Conservation (phyloP, 2,797 vertebrate genomes). For the Fistularia commersonii region DNA sequence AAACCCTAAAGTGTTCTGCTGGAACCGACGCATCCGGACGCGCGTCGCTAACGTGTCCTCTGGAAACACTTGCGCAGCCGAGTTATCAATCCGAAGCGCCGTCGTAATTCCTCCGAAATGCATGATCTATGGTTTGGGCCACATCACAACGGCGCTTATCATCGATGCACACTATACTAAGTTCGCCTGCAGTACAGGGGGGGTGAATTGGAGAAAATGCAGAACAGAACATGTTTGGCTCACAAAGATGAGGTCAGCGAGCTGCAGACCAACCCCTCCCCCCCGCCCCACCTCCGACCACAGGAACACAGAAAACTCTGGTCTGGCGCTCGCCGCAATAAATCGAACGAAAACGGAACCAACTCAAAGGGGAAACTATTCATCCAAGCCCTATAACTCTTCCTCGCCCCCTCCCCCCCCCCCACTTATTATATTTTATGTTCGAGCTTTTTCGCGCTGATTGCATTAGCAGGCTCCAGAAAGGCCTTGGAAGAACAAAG, state of each 20-base stretch:
- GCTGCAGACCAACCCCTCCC: slow-evolving; percentile 26
- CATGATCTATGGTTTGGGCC: no score
- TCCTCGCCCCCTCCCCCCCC: slow-evolving; percentile 54
- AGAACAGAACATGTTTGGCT: slow-evolving; percentile 53
- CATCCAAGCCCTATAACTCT: slow-evolving; percentile 71
- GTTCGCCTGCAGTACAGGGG: slow-evolving; percentile 12
- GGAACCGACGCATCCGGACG: no score
- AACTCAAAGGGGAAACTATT: slow-evolving; percentile 73
- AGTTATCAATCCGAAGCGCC: no score
- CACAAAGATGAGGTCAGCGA: slow-evolving; percentile 36
- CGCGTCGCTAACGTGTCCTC: no score
- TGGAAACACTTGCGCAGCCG: no score
- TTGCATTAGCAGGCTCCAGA: slow-evolving; percentile 70
- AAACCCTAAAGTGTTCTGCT: no score
- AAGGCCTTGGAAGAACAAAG: slow-evolving; percentile 69
- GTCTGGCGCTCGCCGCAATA: slow-evolving; percentile 66
- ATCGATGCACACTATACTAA: slow-evolving; percentile 23
- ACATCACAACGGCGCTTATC: no score
- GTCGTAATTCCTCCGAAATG: no score
- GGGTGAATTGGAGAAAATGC: slow-evolving; percentile 31
- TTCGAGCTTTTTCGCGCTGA: slow-evolving; percentile 61
- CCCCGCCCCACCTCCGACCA: slow-evolving; percentile 44
- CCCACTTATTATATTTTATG: slow-evolving; percentile 72
- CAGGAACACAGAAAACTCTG: slow-evolving; percentile 46
- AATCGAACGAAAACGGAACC: slow-evolving; percentile 73